Conservation (phyloP, 2,888 invertebrate genomes). For the Andrena flavipes region DNA sequence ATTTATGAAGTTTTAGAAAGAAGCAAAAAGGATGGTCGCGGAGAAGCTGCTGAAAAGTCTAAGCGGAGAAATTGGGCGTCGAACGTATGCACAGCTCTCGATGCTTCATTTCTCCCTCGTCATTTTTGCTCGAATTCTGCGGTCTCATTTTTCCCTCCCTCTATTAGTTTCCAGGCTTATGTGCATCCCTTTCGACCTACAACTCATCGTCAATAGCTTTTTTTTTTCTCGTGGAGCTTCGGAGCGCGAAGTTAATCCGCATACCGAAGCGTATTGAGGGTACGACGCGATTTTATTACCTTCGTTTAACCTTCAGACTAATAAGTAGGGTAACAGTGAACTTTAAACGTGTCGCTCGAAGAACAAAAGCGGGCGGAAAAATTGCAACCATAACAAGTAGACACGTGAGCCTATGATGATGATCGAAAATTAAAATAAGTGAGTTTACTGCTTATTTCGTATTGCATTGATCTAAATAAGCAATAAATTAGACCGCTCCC, state of each 20-base stretch:
- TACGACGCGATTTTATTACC: slow-evolving; percentile 50
- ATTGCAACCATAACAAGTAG: no score
- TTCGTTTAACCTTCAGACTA: slow-evolving; percentile 48
- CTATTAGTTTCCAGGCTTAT: background rate
- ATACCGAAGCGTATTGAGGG: slow-evolving; percentile 56
- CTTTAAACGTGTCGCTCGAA: background rate
- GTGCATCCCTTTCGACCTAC: slow-evolving; percentile 50
- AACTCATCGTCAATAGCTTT: slow-evolving; percentile 42
- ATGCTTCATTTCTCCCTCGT: background rate
- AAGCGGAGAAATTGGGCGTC: background rate
- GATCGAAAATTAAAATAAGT: no score
- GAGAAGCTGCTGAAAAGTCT: background rate
- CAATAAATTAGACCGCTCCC: no score
- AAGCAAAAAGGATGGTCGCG: no score
- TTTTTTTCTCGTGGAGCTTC: slow-evolving; percentile 43
- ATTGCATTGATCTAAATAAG: no score
- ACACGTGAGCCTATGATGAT: no score
- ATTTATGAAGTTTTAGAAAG: background rate
- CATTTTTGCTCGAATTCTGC: slow-evolving; percentile 10
- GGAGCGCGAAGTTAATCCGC: slow-evolving; percentile 42
- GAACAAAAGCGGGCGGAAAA: background rate
- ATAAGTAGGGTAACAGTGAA: slow-evolving; percentile 39
- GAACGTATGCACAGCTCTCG: background rate
- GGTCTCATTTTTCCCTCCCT: slow-evolving; percentile 17
- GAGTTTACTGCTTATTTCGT: no score